Percentiles rank a stretch among this genome's conserved stretches.
phyloP scores from a whole-genome alignment of 2,888 invertebrate species.

The Eupithecia pulchellata region DNA sequence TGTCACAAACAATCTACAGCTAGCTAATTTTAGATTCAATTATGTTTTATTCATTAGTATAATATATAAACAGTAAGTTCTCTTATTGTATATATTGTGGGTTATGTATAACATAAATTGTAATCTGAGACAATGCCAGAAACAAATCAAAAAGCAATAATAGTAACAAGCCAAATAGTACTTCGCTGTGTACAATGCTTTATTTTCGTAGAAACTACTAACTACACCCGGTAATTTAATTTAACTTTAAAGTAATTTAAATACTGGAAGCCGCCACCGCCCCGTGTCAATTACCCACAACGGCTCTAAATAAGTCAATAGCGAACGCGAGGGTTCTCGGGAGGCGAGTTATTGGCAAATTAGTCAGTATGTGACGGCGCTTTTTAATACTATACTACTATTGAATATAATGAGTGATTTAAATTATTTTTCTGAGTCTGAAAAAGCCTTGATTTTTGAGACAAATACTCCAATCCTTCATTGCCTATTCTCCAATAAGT shows the following conservation, averaged over 20 bases:
- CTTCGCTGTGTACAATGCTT: neutral
- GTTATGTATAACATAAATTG: too few relatives aligned
- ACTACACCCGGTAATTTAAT: neutral
- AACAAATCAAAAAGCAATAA: too few relatives aligned
- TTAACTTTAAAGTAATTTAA: neutral
- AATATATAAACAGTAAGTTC: too few relatives aligned
- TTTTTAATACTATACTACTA: slow-evolving; percentile 21
- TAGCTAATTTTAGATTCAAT: too few relatives aligned
- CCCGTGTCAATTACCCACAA: neutral
- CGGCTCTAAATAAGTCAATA: neutral
- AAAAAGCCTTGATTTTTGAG: too few relatives aligned
- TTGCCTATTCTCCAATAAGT: too few relatives aligned
- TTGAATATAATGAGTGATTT: neutral
- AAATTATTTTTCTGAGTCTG: neutral
- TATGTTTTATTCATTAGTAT: too few relatives aligned
- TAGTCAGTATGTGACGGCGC: slow-evolving; percentile 36
- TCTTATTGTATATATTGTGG: too few relatives aligned
- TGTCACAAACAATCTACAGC: too few relatives aligned
- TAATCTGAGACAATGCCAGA: too few relatives aligned
- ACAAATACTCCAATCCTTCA: too few relatives aligned
- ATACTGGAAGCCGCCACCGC: neutral
- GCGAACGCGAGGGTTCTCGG: slow-evolving; percentile 31
- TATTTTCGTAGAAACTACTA: neutral
- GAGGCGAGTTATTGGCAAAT: slow-evolving; percentile 43
- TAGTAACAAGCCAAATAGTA: too few relatives aligned